Base-by-base conservation (phyloP, 92 coral and sea anemone species). In the Anthopleura xanthogrammica region DNA sequence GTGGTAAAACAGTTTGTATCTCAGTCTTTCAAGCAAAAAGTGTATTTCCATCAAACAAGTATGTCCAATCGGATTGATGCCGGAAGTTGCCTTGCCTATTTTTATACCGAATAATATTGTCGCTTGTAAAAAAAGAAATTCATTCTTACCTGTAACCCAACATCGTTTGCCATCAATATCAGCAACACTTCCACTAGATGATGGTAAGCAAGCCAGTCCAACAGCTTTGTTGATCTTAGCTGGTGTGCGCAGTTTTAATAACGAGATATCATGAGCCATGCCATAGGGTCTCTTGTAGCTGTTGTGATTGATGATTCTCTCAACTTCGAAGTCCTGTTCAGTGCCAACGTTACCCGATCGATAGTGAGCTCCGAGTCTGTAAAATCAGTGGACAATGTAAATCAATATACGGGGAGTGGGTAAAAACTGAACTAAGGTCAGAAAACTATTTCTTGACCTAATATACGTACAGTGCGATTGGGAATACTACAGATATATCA, bases 181-280 rank as follows among this genome's bases (percentile, higher is more conserved):
- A 16, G 72, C 64, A 23, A 81, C 84, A 46, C 65, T 41, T n/a
- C 84, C 84, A 81, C 74, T 52, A 17, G 80, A 75, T 22, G 36
- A 64, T 46, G 86, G 79, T 22, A 83, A 60, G 43, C 86, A 83
- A 36, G 79, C 79, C 12, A 83, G 74, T 60, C 66, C 62, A 16
- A 73, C 80, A 17, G 56, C 86, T 23, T 52, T 83, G 85, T 83
- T 79, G 42, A 88, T 40, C 8, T 78, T 68, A 42, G 90, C 87
- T n/a, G 90, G 90, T 9, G 77, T 84, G 78, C 72, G 39, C 50
- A 88, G 90, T 70, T 88, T 88, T 17, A 88, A 83, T 16, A 88
- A 74, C 3, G 90, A 60, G 52, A 88, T 78, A 41, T 88, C 90
- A 16, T 88, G 85, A 1, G 90, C 87, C 82, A 82, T 77, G 3